Evolutionary conservation across 1,140 invertebrate genomes (phyloP).

Genomic region (Trichonephila inaurata): DNA sequence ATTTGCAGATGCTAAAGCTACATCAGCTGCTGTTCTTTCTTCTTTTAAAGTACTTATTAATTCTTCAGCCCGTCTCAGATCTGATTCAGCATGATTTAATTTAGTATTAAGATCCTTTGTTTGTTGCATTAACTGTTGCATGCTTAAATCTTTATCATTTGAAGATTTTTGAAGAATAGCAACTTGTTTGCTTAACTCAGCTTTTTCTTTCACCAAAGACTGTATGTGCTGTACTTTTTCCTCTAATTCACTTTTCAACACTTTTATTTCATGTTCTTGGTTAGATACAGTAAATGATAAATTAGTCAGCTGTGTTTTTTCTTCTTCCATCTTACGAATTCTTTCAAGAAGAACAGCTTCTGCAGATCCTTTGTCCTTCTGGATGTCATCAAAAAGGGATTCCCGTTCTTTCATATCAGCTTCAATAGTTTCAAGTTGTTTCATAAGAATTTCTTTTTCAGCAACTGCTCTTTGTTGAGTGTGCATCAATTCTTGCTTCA

Average conservation of each 20-base stretch:
- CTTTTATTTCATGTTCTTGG: constrained; percentile 80
- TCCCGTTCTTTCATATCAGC: constrained; percentile 82
- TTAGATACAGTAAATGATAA: constrained; percentile 80
- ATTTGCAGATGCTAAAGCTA: constrained; percentile 80
- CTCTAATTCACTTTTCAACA: constrained; percentile 80
- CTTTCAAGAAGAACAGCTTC: constrained; percentile 80
- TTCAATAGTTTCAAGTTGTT: constrained; percentile 82
- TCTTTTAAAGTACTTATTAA: constrained; percentile 80
- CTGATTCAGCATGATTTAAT: constrained; percentile 79
- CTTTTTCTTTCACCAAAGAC: constrained; percentile 80
- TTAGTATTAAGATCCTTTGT: constrained; percentile 80
- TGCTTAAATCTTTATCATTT: constrained; percentile 80
- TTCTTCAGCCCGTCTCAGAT: constrained; percentile 79
- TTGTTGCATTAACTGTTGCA: constrained; percentile 80
- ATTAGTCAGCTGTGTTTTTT: constrained; percentile 79
- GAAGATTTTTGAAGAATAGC: constrained; percentile 80
- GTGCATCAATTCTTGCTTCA: constrained; percentile 80
- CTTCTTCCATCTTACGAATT: constrained; percentile 81
- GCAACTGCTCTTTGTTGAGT: constrained; percentile 80
- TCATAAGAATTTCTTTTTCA: constrained; percentile 82
- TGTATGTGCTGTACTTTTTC: constrained; percentile 80
- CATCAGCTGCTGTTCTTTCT: constrained; percentile 80
- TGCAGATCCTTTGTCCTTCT: constrained; percentile 80
- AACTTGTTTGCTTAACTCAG: constrained; percentile 80
- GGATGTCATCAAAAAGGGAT: constrained; percentile 81